These are phyloP conservation scores for Amorpha juglandis DNA, from an alignment of 2,888 invertebrate genomes.

Conservation along the genomic window DNA sequence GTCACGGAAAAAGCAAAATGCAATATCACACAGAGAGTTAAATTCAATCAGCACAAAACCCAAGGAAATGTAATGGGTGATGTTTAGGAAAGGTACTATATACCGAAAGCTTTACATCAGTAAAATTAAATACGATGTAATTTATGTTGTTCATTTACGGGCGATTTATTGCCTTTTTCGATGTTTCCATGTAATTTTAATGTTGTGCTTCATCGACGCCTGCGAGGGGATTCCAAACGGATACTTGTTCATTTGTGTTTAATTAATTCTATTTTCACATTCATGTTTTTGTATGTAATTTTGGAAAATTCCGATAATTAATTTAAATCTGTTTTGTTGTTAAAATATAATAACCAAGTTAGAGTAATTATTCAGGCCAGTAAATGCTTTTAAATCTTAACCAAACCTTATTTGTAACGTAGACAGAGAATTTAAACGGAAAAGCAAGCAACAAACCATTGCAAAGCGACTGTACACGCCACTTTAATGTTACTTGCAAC, in stretches of 20 bases:
- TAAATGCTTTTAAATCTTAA: too few relatives aligned
- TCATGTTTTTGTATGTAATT: background rate
- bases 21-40: background rate
- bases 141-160: constrained; percentile 18
- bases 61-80: background rate
- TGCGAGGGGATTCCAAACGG: background rate
- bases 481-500: background rate
- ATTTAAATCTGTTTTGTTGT: too few relatives aligned
- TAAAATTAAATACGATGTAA: constrained; percentile 13
- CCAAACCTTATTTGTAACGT: background rate
- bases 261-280: constrained; percentile 1
- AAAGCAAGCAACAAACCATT: background rate
- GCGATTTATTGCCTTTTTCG: background rate
- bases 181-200: background rate
- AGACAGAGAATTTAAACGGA: background rate
- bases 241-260: constrained; percentile 1
- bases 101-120: background rate
- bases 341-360: too few relatives aligned
- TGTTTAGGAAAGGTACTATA: background rate
- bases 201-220: background rate
- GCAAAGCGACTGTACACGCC: background rate
- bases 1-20: background rate
- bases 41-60: background rate
- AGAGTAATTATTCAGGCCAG: too few relatives aligned
- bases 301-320: background rate